Conservation (phyloP, 30 jellyfish, hydroid and myxozoan genomes). For the Cassiopea xamachana region DNA sequence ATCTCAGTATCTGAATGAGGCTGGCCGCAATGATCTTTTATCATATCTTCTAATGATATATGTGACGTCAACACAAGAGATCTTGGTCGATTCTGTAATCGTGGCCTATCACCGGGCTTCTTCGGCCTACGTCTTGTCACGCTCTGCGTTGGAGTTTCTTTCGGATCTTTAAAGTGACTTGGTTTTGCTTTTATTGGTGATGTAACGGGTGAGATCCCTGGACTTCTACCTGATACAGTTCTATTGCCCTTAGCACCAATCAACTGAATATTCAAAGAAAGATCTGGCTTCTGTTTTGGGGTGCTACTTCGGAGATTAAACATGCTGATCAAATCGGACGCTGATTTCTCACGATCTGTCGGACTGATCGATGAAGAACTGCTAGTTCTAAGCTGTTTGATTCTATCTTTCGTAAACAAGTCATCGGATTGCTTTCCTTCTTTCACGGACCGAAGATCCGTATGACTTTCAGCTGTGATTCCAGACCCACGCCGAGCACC, state of each 20-base stretch:
- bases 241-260: background rate
- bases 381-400: slow-evolving; percentile 34
- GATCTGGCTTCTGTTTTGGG: slow-evolving; percentile 46
- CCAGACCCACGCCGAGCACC: slow-evolving; percentile 57
- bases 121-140: slow-evolving; percentile 47
- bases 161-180: slow-evolving; percentile 18
- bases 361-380: slow-evolving; percentile 50
- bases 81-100: slow-evolving; percentile 37
- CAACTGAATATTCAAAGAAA: slow-evolving; percentile 9
- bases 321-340: slow-evolving; percentile 28
- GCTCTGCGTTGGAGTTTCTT: background rate
- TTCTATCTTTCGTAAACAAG: slow-evolving; percentile 21
- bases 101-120: slow-evolving; percentile 50
- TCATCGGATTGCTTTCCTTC: slow-evolving; percentile 35
- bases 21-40: slow-evolving; percentile 17
- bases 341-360: slow-evolving; percentile 27
- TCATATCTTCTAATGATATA: slow-evolving; percentile 24
- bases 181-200: slow-evolving; percentile 30
- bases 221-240: slow-evolving; percentile 8
- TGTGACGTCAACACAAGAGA: slow-evolving; percentile 48
- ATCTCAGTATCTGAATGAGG: slow-evolving; percentile 54
- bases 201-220: slow-evolving; percentile 60
- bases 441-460: slow-evolving; percentile 40
- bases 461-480: slow-evolving; percentile 29
- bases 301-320: slow-evolving; percentile 62